Evolutionary conservation across 2,888 invertebrate genomes (phyloP), one percentile per base, ranked within the genome.

Genomic region (Tipula confusa): DNA sequence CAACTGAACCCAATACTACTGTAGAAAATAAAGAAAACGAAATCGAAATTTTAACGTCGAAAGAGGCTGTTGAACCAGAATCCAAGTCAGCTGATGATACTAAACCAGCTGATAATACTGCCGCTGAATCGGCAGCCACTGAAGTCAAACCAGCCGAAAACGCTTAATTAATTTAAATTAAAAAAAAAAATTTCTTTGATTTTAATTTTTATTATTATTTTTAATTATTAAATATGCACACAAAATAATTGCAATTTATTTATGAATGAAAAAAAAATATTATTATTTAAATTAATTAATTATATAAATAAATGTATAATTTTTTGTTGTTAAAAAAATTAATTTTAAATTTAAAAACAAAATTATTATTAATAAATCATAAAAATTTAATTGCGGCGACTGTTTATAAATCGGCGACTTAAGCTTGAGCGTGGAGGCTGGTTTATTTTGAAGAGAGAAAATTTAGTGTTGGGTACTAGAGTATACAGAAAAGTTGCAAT

Each of bases 211-310:
- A 24, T 64, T 64, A 24, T 24, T 64, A 64, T 9, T 64, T 64
- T 64, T 18, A 64, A 64, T 24, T 64, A 24, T 24, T 64, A 6
- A 9, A 11, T 64, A 24, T 24, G 24, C 64, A 64, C 9, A 64
- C 64, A 64, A 64, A 64, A 64, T 24, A 24, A 9, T 24, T 64
- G 64, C 64, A 64, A 64, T 64, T 64, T 64, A 64, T 64, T 64
- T 64, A 64, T 64, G 24, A 64, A 64, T 24, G 64, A 64, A 24
- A 43, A 43, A 43, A 43, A 43, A 43, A 43, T 15, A 15, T n/a
- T n/a, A 43, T 43, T 43, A 43, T 43, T 43, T 64, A 64, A 64
- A 64, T 64, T 64, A 64, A 64, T 24, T 64, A 64, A 64, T 64
- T 64, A 64, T 64, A 24, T 64, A 24, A 64, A 24, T 18, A 36